These are phyloP conservation scores for Formica exsecta DNA, from an alignment of 1,140 invertebrate genomes.

Conservation along the genomic window DNA sequence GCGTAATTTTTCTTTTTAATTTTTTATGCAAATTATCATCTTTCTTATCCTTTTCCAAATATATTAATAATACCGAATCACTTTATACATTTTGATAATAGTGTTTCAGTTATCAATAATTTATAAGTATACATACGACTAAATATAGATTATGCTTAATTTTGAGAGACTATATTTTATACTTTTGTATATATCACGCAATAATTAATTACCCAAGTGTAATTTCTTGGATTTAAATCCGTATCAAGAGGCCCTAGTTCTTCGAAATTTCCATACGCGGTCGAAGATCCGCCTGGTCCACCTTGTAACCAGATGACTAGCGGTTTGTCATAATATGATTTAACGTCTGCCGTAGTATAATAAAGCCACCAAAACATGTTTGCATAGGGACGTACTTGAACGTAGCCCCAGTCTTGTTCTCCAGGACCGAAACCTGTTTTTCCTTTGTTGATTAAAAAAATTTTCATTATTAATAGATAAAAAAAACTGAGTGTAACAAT, in stretches of 20 bases:
- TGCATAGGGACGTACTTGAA: constrained; percentile 89
- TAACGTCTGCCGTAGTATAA: too few relatives aligned
- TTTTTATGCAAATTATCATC: neutral
- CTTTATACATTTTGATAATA: neutral
- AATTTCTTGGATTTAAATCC: too few relatives aligned
- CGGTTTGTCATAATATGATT: too few relatives aligned
- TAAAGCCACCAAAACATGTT: constrained; percentile 90
- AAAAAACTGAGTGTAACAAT: neutral
- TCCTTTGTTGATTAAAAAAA: constrained; percentile 26
- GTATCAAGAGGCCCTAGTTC: too few relatives aligned
- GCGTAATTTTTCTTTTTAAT: neutral
- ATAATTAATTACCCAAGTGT: constrained; percentile 42
- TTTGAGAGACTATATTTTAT: neutral
- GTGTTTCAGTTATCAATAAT: neutral
- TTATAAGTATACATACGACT: neutral
- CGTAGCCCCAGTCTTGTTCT: constrained; percentile 90
- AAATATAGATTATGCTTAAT: neutral
- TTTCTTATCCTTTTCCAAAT: neutral
- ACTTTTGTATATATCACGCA: neutral
- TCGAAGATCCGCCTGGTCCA: too few relatives aligned
- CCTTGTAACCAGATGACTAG: too few relatives aligned
- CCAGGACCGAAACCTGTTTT: constrained; percentile 87
- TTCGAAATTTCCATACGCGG: too few relatives aligned
- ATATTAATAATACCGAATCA: neutral
- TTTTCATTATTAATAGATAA: neutral